Percentiles rank a stretch among this genome's conserved stretches.
Conservation (phyloP, 2,113 vertebrate species). For the Epinephelus fuscoguttatus region DNA sequence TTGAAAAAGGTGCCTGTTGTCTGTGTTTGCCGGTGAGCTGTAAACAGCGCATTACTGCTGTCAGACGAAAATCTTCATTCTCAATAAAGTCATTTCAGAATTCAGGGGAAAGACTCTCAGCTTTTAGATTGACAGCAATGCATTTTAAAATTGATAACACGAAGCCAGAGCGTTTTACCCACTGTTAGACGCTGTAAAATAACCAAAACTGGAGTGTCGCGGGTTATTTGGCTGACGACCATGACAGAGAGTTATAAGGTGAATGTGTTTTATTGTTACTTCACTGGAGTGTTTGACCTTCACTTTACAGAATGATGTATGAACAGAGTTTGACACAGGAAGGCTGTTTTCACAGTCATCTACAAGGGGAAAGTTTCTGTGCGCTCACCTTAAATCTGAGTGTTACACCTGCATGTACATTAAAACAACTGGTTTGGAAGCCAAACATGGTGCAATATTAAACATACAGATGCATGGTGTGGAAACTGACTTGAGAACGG, state of each 20-base stretch:
- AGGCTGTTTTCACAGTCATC: neutral
- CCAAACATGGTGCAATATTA: neutral
- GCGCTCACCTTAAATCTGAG: neutral
- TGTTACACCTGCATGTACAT: neutral
- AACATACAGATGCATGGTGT: neutral
- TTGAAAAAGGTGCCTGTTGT: constrained; percentile 62
- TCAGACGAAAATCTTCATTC: constrained; percentile 36
- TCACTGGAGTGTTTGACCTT: neutral
- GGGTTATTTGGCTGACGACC: neutral
- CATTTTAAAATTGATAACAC: neutral
- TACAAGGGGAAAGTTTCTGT: neutral
- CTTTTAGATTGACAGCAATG: neutral
- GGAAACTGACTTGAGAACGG: neutral
- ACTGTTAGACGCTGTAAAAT: constrained; percentile 1
- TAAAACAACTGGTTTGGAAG: neutral
- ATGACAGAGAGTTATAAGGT: neutral
- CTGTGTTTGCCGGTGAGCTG: constrained; percentile 31
- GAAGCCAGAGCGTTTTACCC: neutral
- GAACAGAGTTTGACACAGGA: neutral
- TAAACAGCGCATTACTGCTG: constrained; percentile 49
- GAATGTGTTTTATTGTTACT: neutral
- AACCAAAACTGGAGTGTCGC: neutral
- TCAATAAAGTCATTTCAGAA: constrained; percentile 32
- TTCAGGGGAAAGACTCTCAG: neutral
- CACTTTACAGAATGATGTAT: neutral